Conservation (phyloP, 2,888 invertebrate species). For the Himalopsyche kuldschensis region DNA sequence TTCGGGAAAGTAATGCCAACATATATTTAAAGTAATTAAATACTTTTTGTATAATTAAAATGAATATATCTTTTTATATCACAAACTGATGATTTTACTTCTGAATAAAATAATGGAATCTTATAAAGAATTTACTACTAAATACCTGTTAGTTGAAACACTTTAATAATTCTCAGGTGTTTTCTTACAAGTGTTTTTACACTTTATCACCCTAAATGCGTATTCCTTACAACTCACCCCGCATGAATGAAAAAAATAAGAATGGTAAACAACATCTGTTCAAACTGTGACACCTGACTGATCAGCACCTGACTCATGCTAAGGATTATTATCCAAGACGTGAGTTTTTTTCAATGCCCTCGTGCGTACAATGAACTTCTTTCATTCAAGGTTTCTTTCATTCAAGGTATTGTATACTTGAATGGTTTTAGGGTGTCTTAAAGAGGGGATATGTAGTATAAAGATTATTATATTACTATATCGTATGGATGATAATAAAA, state of each 20-base stretch:
- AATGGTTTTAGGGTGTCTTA: background rate
- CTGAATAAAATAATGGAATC: too few species aligned
- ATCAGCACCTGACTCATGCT: background rate
- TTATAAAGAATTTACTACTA: too few species aligned
- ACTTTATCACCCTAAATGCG: background rate
- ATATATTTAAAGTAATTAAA: too few species aligned
- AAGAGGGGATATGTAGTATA: background rate
- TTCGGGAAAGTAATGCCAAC: too few species aligned
- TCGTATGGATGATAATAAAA: too few species aligned
- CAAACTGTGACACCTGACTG: background rate
- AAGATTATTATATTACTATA: too few species aligned
- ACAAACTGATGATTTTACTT: too few species aligned
- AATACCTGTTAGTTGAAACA: background rate
- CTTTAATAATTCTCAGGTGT: background rate
- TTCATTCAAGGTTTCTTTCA: background rate
- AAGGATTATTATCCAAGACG: background rate
- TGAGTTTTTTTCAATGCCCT: background rate
- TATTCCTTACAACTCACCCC: background rate
- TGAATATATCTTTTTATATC: too few species aligned
- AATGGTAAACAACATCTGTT: background rate
- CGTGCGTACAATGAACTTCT: background rate
- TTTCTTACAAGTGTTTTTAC: background rate
- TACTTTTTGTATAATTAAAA: too few species aligned
- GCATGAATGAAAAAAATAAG: background rate
- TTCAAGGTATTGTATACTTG: background rate